A percentile compares a stretch with the other conserved stretches of the same genome.
phyloP scores from a whole-genome alignment of 2,888 invertebrate species.

The Diaperis boleti region DNA sequence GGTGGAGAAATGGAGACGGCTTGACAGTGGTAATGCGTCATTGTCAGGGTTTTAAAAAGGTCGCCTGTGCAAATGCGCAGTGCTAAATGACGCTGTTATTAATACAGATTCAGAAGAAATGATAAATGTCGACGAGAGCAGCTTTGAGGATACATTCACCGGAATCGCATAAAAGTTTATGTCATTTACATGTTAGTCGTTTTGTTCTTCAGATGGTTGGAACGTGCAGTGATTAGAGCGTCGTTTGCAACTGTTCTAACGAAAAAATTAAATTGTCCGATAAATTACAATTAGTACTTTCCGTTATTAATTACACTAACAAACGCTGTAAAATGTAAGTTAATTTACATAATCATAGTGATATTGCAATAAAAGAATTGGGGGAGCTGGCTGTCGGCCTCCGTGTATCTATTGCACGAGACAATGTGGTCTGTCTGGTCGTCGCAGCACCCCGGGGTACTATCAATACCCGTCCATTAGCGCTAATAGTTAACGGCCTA shows the following conservation, averaged over 20 bases:
- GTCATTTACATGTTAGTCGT: no score
- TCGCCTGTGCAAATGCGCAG: background rate
- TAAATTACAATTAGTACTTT: no score
- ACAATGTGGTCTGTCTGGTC: constrained; percentile 13
- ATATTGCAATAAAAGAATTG: no score
- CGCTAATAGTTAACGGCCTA: constrained; percentile 38
- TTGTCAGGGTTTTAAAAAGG: background rate
- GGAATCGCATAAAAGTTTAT: no score
- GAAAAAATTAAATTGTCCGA: no score
- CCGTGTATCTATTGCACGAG: background rate
- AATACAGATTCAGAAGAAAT: background rate
- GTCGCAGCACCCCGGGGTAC: constrained; percentile 20
- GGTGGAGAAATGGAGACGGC: background rate
- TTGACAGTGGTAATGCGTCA: constrained; percentile 1
- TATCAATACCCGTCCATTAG: constrained; percentile 31
- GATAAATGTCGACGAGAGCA: background rate
- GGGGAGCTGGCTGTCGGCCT: background rate
- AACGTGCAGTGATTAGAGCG: no score
- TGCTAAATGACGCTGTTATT: constrained; percentile 1
- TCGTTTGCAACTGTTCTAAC: no score
- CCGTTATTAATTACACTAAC: no score
- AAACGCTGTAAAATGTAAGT: no score
- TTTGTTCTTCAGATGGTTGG: no score
- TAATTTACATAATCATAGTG: no score
- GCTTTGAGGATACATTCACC: no score